Percentiles rank a stretch among this genome's conserved stretches.
Conservation (phyloP, 2,113 vertebrate species). For the Nematolebias whitei region DNA sequence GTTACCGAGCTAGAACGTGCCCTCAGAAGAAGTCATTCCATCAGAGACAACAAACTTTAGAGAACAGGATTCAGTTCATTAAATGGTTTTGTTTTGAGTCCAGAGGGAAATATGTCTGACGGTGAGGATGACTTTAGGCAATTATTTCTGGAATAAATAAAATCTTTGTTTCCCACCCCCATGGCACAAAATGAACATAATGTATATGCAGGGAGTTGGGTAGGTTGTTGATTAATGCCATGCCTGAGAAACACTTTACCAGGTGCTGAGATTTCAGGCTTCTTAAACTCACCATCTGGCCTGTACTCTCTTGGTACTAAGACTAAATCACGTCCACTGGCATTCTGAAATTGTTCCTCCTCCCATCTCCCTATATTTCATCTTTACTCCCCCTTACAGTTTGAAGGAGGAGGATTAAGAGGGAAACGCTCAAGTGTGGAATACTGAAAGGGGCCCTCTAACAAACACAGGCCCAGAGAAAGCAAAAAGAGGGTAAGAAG, state of each 20-base stretch:
- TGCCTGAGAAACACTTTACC: conserved; percentile 63
- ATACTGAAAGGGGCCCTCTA: neutral
- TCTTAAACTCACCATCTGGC: conserved; percentile 71
- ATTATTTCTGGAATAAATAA: conserved; percentile 51
- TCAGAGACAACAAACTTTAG: neutral
- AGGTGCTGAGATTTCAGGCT: conserved; percentile 65
- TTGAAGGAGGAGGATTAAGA: conserved; percentile 39
- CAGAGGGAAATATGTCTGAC: conserved; percentile 2
- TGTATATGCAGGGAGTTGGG: conserved; percentile 48
- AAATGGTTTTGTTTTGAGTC: conserved; percentile 25
- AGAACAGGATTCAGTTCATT: conserved; percentile 15
- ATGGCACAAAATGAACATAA: conserved; percentile 37
- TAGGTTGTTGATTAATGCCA: conserved; percentile 67
- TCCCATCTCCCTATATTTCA: neutral
- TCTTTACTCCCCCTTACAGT: conserved; percentile 16
- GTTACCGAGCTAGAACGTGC: conserved; percentile 5
- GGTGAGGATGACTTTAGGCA: conserved; percentile 30
- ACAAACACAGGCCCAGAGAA: neutral
- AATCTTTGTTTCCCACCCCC: conserved; percentile 8
- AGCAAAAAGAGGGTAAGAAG: neutral
- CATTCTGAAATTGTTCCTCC: conserved; percentile 23
- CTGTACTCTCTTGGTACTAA: conserved; percentile 45
- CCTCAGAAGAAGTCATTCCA: conserved; percentile 3
- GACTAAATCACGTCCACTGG: conserved; percentile 56
- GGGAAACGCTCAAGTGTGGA: conserved; percentile 8